Percentiles rank a stretch among this genome's conserved stretches.
Conservation (phyloP, 1,140 invertebrate genomes). For the Geopemphigus sp. region DNA sequence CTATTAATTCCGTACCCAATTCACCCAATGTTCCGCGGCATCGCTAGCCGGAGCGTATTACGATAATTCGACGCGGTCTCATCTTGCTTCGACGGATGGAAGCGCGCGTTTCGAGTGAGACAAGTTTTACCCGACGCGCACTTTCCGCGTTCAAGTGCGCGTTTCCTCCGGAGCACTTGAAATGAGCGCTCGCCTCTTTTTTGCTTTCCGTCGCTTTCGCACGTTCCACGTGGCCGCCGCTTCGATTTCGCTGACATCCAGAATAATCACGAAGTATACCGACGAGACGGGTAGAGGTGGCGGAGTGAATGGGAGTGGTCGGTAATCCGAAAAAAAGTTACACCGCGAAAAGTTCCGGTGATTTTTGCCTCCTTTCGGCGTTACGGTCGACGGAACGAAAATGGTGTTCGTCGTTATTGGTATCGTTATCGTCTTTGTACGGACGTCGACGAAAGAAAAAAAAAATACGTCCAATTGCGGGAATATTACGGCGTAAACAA, state of each 20-base stretch:
- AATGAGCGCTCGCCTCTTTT: constrained; percentile 27
- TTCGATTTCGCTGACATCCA: constrained; percentile 34
- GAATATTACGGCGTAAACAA: neutral
- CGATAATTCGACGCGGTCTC: too few relatives aligned
- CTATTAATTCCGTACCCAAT: too few relatives aligned
- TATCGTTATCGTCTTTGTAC: neutral
- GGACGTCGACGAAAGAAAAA: neutral
- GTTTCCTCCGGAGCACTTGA: constrained; percentile 1
- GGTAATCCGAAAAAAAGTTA: too few relatives aligned
- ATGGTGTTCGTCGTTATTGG: neutral
- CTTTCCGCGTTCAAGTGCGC: constrained; percentile 14
- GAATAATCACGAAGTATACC: neutral
- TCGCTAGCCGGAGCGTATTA: too few relatives aligned
- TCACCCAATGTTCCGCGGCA: too few relatives aligned
- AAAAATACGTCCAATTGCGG: neutral
- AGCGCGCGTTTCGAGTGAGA: constrained; percentile 5
- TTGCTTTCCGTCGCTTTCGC: constrained; percentile 41
- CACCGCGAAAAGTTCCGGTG: too few relatives aligned
- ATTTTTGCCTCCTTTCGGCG: neutral
- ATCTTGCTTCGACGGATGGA: too few relatives aligned
- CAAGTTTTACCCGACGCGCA: neutral
- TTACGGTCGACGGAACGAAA: neutral
- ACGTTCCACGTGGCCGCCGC: constrained; percentile 34
- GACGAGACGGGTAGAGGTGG: too few relatives aligned
- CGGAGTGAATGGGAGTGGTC: too few relatives aligned